Percentiles rank a stretch among this genome's conserved stretches.
These are phyloP conservation scores for Aethes cnicana DNA, from an alignment of 2,888 invertebrate genomes.

Conservation along the genomic window DNA sequence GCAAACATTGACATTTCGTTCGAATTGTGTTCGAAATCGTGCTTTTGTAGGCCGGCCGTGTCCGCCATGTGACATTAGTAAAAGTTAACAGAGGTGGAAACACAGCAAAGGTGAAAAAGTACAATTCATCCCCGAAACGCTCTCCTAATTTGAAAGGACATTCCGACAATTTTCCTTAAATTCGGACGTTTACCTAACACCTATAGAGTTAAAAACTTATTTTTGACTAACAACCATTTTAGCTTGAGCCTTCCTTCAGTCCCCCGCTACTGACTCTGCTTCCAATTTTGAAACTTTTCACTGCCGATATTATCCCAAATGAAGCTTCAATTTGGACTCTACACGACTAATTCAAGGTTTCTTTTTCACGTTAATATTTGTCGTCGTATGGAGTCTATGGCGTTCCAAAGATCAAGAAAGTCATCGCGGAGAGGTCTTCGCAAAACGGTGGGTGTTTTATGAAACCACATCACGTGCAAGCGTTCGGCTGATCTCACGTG, in stretches of 20 bases:
- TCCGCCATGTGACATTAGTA: no score
- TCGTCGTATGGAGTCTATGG: no score
- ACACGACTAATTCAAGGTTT: no score
- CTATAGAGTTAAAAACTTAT: conserved; percentile 29
- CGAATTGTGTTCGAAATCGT: no score
- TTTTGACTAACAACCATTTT: conserved; percentile 19
- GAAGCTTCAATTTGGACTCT: no score
- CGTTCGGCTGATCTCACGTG: conserved; percentile 38
- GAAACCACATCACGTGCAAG: conserved; percentile 36
- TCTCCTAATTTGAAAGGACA: conserved; percentile 19
- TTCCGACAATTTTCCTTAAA: conserved; percentile 20
- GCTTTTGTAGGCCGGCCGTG: no score
- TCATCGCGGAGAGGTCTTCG: background rate
- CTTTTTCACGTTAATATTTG: no score
- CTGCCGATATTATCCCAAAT: no score
- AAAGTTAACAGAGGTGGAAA: no score
- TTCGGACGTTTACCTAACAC: conserved; percentile 30
- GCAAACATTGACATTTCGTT: no score
- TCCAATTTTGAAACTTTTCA: background rate
- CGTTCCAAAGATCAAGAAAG: no score
- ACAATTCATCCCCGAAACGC: background rate
- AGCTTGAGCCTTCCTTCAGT: background rate
- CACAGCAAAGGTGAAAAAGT: background rate
- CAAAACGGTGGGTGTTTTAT: conserved; percentile 16
- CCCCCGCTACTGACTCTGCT: background rate